Conservation (phyloP, 1,140 invertebrate genomes). For the Agrypnia vestita region DNA sequence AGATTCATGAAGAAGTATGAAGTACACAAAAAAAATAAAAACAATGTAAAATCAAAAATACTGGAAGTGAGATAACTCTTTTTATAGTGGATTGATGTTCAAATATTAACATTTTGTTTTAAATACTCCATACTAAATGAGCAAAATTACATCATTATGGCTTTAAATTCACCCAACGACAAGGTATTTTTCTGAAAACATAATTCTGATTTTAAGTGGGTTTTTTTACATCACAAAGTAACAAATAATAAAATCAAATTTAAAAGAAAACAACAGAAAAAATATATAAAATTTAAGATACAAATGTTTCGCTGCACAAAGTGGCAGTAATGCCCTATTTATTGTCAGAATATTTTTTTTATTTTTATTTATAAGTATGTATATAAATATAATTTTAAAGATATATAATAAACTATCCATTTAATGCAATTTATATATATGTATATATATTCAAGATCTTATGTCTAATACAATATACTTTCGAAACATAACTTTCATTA, state of each 20-base stretch:
- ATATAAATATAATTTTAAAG: conserved; percentile 54
- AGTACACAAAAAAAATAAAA: conserved; percentile 16
- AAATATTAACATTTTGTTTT: too few relatives aligned
- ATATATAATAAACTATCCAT: conserved; percentile 59
- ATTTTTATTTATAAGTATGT: conserved; percentile 51
- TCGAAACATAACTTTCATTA: conserved; percentile 60
- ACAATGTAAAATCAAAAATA: conserved; percentile 33
- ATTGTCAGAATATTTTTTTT: conserved; percentile 59
- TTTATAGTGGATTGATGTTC: too few relatives aligned
- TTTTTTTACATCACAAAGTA: too few relatives aligned
- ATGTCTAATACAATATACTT: conserved; percentile 59
- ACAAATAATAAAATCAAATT: background rate
- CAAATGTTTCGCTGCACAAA: conserved; percentile 19
- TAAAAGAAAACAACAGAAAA: conserved; percentile 5
- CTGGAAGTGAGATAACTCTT: background rate
- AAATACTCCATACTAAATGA: too few relatives aligned
- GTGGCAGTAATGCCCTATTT: conserved; percentile 49
- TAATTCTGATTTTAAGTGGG: too few relatives aligned
- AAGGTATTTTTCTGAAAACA: too few relatives aligned
- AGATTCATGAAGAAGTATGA: conserved; percentile 20
- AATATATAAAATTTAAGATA: conserved; percentile 16
- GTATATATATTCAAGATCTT: conserved; percentile 48
- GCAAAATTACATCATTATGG: too few relatives aligned
- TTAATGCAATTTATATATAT: conserved; percentile 49
- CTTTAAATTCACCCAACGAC: too few relatives aligned